phyloP scores from a whole-genome alignment of 64 coral and sea anemone genomes.

The Montipora sp. region DNA sequence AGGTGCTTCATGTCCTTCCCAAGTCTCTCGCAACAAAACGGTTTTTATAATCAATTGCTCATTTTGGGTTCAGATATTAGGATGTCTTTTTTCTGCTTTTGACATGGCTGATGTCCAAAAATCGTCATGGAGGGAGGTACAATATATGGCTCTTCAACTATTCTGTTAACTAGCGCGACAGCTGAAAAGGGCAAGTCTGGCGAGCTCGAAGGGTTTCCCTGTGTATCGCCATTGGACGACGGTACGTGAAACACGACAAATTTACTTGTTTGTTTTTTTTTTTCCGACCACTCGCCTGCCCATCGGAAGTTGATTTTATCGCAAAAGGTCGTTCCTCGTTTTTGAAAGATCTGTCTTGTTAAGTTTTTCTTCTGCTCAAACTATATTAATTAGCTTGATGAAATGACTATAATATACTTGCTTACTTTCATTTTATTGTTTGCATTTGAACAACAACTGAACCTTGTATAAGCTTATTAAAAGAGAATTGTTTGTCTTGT shows the following conservation, averaged over 20 bases:
- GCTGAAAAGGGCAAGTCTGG: neutral
- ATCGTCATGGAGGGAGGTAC: slow-evolving; percentile 17
- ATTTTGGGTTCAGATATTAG: too few relatives aligned
- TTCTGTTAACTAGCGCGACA: slow-evolving; percentile 21
- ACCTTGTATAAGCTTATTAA: too few relatives aligned
- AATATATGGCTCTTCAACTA: slow-evolving; percentile 61
- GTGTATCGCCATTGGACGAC: slow-evolving; percentile 75
- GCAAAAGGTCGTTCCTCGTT: too few relatives aligned
- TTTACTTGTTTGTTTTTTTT: neutral
- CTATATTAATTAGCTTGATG: too few relatives aligned
- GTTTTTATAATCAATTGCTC: too few relatives aligned
- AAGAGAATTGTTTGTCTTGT: too few relatives aligned
- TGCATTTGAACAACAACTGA: too few relatives aligned
- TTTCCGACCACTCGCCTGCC: too few relatives aligned
- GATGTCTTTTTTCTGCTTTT: neutral
- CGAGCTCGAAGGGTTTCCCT: slow-evolving; percentile 61
- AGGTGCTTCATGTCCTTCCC: neutral
- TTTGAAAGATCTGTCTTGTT: too few relatives aligned
- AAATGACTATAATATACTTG: too few relatives aligned
- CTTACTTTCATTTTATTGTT: too few relatives aligned
- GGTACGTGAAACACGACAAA: slow-evolving; percentile 2
- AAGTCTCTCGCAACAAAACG: neutral
- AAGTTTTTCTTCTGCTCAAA: too few relatives aligned
- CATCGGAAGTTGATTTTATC: neutral
- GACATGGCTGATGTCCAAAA: neutral